phyloP scores from a whole-genome alignment of 2,113 vertebrate genomes.

The human (Homo sapiens) region DNA sequence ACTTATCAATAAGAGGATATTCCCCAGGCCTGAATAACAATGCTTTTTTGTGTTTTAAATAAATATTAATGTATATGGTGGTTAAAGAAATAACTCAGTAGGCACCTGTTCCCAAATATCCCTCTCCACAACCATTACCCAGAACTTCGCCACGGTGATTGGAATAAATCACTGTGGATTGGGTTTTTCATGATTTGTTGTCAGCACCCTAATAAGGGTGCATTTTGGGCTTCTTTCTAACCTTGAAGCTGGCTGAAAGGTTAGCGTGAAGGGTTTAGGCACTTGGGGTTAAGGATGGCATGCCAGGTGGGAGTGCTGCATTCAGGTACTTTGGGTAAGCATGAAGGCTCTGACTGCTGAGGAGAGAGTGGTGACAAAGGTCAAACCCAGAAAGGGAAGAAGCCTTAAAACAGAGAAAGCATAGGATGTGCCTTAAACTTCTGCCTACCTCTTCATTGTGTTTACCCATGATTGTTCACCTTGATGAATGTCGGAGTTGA shows the following conservation, averaged over 20 bases:
- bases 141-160: conserved; percentile 20
- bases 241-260: neutral
- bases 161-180: neutral
- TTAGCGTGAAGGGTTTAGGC: neutral
- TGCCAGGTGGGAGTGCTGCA: neutral
- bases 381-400: neutral
- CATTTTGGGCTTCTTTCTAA: neutral
- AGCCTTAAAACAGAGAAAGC: neutral
- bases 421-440: neutral
- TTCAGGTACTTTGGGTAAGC: neutral
- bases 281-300: neutral
- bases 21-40: neutral
- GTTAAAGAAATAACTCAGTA: conserved; percentile 6
- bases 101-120: neutral
- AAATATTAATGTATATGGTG: neutral
- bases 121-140: neutral
- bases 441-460: neutral
- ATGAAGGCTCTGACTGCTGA: neutral
- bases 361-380: neutral
- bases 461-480: neutral
- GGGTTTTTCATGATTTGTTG: neutral
- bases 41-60: neutral
- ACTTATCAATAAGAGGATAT: neutral
- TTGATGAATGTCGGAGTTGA: neutral
- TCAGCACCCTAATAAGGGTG: neutral